Evolutionary conservation across 1,140 invertebrate genomes (phyloP).

Genomic region (Brachionus sp.): DNA sequence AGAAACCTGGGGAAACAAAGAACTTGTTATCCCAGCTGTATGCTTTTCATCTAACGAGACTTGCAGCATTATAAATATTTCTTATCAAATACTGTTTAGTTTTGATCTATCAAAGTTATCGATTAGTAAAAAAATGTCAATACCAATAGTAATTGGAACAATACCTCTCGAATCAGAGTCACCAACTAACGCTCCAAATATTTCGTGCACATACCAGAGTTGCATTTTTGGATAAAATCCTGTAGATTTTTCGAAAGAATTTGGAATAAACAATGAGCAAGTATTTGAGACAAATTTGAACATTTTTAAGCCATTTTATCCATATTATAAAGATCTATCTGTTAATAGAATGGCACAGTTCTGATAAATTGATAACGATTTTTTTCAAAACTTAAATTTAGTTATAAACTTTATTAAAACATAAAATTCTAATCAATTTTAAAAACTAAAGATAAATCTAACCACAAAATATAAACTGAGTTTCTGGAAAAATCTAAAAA

Average conservation of each 20-base stretch:
- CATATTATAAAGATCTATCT: conserved; percentile 41
- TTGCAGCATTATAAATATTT: conserved; percentile 24
- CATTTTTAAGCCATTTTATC: conserved; percentile 30
- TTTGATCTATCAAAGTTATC: conserved; percentile 22
- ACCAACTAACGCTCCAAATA: not conserved
- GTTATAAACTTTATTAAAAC: not conserved
- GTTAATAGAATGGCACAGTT: not conserved
- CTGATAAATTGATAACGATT: too few species aligned
- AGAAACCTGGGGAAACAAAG: not conserved
- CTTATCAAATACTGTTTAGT: conserved; percentile 1
- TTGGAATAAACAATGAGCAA: not conserved
- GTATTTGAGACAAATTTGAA: conserved; percentile 10
- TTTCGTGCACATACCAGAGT: not conserved
- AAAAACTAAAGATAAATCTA: too few species aligned
- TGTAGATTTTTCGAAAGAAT: not conserved
- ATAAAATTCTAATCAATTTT: too few species aligned
- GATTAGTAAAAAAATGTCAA: not conserved
- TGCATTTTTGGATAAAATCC: not conserved
- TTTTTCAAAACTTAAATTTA: too few species aligned
- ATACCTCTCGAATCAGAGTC: not conserved
- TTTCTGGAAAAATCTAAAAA: too few species aligned
- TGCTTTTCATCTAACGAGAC: conserved; percentile 28
- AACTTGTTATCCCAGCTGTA: not conserved
- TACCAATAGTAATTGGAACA: conserved; percentile 28
- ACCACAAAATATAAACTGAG: too few species aligned